phyloP scores from a whole-genome alignment of 2,888 invertebrate genomes.

The Drosophila fulvimacula region DNA sequence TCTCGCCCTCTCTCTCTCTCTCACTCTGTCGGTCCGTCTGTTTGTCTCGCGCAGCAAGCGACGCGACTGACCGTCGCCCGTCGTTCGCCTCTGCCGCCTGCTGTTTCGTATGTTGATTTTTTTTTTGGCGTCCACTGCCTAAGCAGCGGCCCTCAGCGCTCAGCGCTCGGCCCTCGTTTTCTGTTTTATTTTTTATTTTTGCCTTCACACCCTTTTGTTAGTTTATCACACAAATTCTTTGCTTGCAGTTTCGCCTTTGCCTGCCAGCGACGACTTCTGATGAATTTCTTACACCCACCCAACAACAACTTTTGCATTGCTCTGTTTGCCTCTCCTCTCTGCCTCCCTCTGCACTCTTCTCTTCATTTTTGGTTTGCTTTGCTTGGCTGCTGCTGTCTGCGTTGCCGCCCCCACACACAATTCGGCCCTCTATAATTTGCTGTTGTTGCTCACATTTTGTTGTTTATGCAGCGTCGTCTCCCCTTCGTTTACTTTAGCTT shows the following conservation, averaged over 20 bases:
- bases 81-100: constrained; percentile 55
- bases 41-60: constrained; percentile 17
- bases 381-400: constrained; percentile 34
- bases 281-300: constrained; percentile 78
- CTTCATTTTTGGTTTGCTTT: constrained; percentile 40
- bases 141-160: constrained; percentile 45
- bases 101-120: constrained; percentile 73
- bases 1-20: constrained; percentile 5
- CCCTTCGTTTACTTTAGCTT: constrained; percentile 52
- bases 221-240: constrained; percentile 60
- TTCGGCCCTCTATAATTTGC: constrained; percentile 58
- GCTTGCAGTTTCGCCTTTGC: constrained; percentile 41
- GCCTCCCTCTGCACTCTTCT: not conserved
- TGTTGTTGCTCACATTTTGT: constrained; percentile 39
- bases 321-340: not conserved
- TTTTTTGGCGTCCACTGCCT: constrained; percentile 67
- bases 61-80: constrained; percentile 74
- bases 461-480: constrained; percentile 47
- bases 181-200: constrained; percentile 32
- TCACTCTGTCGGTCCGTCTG: no score
- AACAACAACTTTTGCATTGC: constrained; percentile 63
- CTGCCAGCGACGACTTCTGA: constrained; percentile 53
- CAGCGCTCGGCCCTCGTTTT: constrained; percentile 37
- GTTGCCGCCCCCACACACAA: constrained; percentile 72
- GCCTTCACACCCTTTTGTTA: constrained; percentile 66